Conservation (phyloP, 2,888 invertebrate species). For the Pachymerium ferrugineum region DNA sequence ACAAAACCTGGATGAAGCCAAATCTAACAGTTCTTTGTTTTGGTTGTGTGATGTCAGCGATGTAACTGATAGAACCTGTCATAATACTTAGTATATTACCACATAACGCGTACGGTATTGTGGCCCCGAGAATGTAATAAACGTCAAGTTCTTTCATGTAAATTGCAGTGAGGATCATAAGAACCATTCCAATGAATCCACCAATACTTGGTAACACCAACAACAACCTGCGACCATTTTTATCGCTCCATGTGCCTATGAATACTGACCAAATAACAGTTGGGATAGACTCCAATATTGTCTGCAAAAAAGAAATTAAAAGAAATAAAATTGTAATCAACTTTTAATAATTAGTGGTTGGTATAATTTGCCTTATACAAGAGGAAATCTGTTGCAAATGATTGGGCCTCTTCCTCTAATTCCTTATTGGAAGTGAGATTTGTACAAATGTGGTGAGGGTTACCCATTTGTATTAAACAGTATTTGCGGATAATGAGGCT, state of each 20-base stretch:
- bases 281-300: neutral
- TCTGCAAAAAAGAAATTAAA: neutral
- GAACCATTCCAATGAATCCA: neutral
- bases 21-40: neutral
- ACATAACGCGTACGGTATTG: neutral
- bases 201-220: neutral
- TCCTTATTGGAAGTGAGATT: neutral
- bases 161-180: neutral
- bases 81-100: neutral
- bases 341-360: neutral
- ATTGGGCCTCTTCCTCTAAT: neutral
- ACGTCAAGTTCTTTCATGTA: neutral
- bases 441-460: neutral
- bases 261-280: neutral
- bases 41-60: neutral
- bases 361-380: neutral
- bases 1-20: neutral
- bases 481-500: conserved; percentile 2
- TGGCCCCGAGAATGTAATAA: neutral
- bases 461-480: conserved; percentile 6
- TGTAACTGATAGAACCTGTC: neutral
- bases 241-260: conserved; percentile 23
- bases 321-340: neutral
- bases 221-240: neutral
- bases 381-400: neutral